These are phyloP conservation scores for Hippotragus niger DNA, from an alignment of 2,113 vertebrate species.

Conservation along the genomic window DNA sequence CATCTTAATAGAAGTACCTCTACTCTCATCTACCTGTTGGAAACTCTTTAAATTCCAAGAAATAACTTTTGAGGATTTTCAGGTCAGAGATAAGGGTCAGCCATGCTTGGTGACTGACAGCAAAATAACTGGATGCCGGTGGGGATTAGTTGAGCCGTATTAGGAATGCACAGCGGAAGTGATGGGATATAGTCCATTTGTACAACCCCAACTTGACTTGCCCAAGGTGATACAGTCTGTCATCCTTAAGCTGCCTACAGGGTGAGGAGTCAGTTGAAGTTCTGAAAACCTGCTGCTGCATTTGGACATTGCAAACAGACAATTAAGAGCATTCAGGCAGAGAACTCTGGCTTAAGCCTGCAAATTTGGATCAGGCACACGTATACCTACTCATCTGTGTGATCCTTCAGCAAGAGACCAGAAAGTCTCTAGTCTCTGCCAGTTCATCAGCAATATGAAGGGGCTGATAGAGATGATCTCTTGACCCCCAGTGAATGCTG, in stretches of 20 bases:
- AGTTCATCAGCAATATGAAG: background rate
- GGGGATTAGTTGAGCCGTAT: accelerated
- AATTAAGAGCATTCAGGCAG: background rate
- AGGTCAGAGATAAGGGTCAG: background rate
- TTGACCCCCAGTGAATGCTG: background rate
- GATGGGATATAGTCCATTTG: accelerated
- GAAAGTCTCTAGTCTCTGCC: background rate
- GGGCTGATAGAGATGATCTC: accelerated
- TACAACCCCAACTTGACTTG: accelerated
- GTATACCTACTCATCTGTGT: accelerated
- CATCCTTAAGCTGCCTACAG: background rate
- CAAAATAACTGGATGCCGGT: background rate
- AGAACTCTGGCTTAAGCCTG: background rate
- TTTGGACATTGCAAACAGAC: background rate
- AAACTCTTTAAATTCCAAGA: constrained; percentile 14
- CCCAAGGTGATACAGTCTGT: background rate
- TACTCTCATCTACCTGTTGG: background rate
- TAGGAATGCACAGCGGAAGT: accelerated
- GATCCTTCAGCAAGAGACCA: background rate
- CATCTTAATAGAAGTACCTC: constrained; percentile 21
- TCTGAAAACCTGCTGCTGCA: background rate
- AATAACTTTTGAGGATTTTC: constrained; percentile 18
- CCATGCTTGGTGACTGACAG: background rate
- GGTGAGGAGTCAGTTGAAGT: background rate
- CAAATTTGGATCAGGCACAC: background rate